Conservation (phyloP, 2,797 vertebrate genomes). For the Spea hammondii region DNA sequence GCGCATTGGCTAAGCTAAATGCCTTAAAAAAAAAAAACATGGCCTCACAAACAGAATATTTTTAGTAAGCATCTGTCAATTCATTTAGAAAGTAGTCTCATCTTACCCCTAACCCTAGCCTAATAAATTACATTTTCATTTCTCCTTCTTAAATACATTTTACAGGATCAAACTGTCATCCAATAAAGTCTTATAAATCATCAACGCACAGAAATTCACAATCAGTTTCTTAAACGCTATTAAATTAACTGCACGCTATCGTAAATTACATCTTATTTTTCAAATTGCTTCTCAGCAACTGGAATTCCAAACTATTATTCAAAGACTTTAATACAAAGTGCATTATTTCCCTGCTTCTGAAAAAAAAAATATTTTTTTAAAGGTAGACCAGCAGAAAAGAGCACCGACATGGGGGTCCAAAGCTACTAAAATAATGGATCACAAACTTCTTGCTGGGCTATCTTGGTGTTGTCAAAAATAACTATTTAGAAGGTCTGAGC, state of each 20-base stretch:
- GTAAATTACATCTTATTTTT: conserved; percentile 40
- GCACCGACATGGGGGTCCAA: no score
- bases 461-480: no score
- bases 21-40: conserved; percentile 35
- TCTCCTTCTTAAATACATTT: conserved; percentile 62
- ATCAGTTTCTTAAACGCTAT: conserved; percentile 68
- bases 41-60: conserved; percentile 49
- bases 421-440: no score
- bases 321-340: no score
- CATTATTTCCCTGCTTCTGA: no score
- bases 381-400: no score
- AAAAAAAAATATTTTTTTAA: no score
- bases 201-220: conserved; percentile 64
- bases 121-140: conserved; percentile 61
- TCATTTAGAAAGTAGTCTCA: conserved; percentile 45
- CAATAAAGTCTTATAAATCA: conserved; percentile 69
- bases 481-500: no score
- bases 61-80: conserved; percentile 47
- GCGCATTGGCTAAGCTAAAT: conserved; percentile 36
- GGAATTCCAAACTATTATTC: conserved; percentile 6
- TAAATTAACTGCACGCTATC: conserved; percentile 63
- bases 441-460: no score
- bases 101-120: conserved; percentile 55
- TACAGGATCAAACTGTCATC: conserved; percentile 72
- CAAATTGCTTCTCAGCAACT: conserved; percentile 7